Conservation (phyloP, 2,797 vertebrate genomes). For the Odontamblyopus lacepedii region DNA sequence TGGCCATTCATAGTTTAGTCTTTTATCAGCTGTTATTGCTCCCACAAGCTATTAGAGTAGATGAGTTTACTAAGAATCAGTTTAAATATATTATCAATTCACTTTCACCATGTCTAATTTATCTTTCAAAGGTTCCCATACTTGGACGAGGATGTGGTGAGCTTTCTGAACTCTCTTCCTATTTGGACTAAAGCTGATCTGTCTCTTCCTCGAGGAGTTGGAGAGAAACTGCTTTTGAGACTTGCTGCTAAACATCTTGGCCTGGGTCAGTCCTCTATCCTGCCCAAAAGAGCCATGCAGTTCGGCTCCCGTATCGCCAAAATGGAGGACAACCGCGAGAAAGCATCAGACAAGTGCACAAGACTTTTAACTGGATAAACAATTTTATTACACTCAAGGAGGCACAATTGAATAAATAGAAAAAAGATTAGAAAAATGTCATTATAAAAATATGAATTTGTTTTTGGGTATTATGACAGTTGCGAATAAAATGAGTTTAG, state of each 20-base stretch:
- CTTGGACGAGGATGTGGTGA: slow-evolving; percentile 93
- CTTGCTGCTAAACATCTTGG: slow-evolving; percentile 82
- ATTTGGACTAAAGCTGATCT: slow-evolving; percentile 88
- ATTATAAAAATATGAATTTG: neutral
- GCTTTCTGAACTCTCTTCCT: slow-evolving; percentile 86
- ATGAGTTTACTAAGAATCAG: no score
- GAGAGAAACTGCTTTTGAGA: slow-evolving; percentile 91
- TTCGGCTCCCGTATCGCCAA: slow-evolving; percentile 96
- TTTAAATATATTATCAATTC: no score
- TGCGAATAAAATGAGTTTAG: slow-evolving; percentile 43
- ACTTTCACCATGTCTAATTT: neutral
- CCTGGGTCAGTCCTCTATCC: slow-evolving; percentile 75
- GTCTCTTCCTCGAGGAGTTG: slow-evolving; percentile 86
- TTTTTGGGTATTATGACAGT: neutral
- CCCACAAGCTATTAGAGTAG: no score
- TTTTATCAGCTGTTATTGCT: no score
- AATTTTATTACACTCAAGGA: neutral
- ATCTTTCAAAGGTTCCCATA: slow-evolving; percentile 87
- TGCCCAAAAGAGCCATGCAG: slow-evolving; percentile 95
- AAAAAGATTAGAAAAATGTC: slow-evolving; percentile 17
- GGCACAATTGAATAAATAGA: slow-evolving; percentile 20
- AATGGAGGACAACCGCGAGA: slow-evolving; percentile 86
- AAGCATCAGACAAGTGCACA: slow-evolving; percentile 87
- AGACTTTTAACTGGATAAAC: slow-evolving; percentile 75
- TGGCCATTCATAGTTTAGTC: no score